These are phyloP conservation scores for Bunonema sp. DNA, from an alignment of 2,888 invertebrate species.

Conservation along the genomic window DNA sequence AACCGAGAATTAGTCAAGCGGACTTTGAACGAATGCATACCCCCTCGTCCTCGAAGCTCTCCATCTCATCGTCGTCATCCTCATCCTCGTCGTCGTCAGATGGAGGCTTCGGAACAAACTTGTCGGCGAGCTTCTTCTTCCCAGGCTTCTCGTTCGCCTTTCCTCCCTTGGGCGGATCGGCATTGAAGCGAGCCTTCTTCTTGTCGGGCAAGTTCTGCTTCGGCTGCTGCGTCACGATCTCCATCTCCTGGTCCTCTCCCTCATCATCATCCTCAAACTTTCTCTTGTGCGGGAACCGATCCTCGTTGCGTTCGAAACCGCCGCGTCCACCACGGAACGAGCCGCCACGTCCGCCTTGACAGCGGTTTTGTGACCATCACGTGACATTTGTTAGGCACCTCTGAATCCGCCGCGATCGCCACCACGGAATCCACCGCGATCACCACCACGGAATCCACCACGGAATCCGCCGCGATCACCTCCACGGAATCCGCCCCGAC, in stretches of 20 bases:
- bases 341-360: constrained; percentile 4
- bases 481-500: constrained; percentile 8
- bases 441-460: constrained; percentile 8
- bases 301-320: constrained; percentile 7
- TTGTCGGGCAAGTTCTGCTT: not conserved
- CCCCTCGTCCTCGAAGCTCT: not conserved
- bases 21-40: too few species aligned
- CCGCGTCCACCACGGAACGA: constrained; percentile 4
- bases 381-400: not conserved
- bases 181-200: not conserved
- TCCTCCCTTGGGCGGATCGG: not conserved
- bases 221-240: not conserved
- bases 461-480: too few species aligned
- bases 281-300: constrained; percentile 11
- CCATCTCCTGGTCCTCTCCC: constrained; percentile 14
- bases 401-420: not conserved
- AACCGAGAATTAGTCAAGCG: too few species aligned
- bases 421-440: constrained; percentile 11
- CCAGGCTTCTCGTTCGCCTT: not conserved
- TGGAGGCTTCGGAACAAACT: not conserved
- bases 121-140: constrained; percentile 1
- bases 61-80: not conserved
- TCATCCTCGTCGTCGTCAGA: constrained; percentile 5
- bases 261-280: constrained; percentile 11
- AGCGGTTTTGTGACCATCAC: not conserved